Base-by-base conservation (phyloP, 2,888 invertebrate genomes). In the Resseliella maxima region DNA sequence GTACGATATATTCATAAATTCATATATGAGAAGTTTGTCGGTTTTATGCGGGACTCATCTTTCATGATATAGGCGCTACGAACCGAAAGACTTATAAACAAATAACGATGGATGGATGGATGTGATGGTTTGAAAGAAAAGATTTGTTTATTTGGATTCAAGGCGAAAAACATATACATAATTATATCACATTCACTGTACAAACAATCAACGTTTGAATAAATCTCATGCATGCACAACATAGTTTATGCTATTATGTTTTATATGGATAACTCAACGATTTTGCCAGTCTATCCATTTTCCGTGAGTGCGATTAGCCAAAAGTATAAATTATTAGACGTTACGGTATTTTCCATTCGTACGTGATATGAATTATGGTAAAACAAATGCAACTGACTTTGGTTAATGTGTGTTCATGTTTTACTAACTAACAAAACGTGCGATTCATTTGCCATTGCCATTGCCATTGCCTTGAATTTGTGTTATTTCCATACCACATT, bases 321-420 rank as follows among this genome's bases (percentile, higher is more conserved):
- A 50, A 41, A 72, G 72, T 72, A 27, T 72, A 72, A 72, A 72
- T 72, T 72, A 72, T 31, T 72, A 31, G 72, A 72, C 72, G 72
- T 72, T 72, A 72, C 72, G 72, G 72, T 31, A 72, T 72, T 72
- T 72, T 31, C 72, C 15, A 31, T 35, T 72, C 15, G 31, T 72
- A 72, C 72, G 72, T 72, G 72, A 72, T 72, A 72, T 72, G 72
- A 72, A 72, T 72, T 72, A 72, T 72, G 72, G 72, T 18, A 35
- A 12, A 72, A 35, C 72, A 72, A 72, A 72, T 31, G 72, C 72
- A 72, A 72, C 72, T 72, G 72, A 72, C 72, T 72, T 31, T n/a
- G 31, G 72, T 72, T 27, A 72, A 72, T 72, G 15, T 50, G 50
- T 31, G n/a, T 59, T 24, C 24, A 24, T 6, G n/a, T n/a, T 59